These are phyloP conservation scores for Caenorhabditis uteleia DNA, from an alignment of 2,888 invertebrate species.

Conservation along the genomic window DNA sequence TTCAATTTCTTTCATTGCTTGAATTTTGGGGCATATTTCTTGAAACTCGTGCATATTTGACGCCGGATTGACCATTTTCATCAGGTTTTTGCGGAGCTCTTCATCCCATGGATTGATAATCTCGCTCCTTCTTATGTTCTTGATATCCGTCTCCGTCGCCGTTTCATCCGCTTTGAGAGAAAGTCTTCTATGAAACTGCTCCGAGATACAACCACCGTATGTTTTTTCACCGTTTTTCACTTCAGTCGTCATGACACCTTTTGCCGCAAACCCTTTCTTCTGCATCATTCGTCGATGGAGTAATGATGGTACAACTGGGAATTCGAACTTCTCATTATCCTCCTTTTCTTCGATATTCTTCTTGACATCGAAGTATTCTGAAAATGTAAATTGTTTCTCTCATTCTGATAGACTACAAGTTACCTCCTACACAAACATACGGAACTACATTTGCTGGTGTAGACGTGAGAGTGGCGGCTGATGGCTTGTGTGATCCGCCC, in stretches of 20 bases:
- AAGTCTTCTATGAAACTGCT: conserved; percentile 17
- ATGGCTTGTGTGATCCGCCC: neutral
- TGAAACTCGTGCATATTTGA: conserved; percentile 48
- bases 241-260: too few species aligned
- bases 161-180: conserved; percentile 26
- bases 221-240: too few species aligned
- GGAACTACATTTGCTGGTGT: conserved; percentile 22
- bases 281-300: too few species aligned
- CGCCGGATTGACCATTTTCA: conserved; percentile 71
- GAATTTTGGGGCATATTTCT: conserved; percentile 43
- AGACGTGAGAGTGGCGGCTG: conserved; percentile 17
- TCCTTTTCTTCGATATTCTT: too few species aligned
- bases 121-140: conserved; percentile 34
- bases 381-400: too few species aligned
- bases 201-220: too few species aligned
- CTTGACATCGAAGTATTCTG: too few species aligned
- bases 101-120: conserved; percentile 82
- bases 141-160: conserved; percentile 11
- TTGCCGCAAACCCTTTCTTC: too few species aligned
- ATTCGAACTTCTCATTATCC: too few species aligned
- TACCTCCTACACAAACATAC: conserved; percentile 14
- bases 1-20: conserved; percentile 25
- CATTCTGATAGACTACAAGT: too few species aligned
- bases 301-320: too few species aligned
- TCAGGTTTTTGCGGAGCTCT: conserved; percentile 77